phyloP scores from a whole-genome alignment of 2,797 vertebrate species.

The Halcyon smyrnensis region DNA sequence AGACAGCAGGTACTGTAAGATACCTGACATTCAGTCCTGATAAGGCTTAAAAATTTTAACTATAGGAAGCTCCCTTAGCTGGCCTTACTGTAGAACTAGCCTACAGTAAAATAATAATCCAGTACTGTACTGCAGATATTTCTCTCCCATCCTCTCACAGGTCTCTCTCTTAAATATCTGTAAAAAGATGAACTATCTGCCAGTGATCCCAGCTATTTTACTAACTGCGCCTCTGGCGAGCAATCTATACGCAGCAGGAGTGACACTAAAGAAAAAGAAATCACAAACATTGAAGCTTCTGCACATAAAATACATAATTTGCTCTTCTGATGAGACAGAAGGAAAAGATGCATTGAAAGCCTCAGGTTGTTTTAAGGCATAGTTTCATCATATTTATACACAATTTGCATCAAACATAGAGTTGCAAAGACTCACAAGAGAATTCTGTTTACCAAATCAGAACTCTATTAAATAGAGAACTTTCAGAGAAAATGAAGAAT shows the following conservation, averaged over 20 bases:
- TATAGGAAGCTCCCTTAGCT: not conserved
- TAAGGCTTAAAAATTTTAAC: not conserved
- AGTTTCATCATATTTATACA: not conserved
- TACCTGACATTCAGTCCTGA: not conserved
- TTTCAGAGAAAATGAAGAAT: not conserved
- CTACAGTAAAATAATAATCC: not conserved
- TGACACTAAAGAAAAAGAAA: not conserved
- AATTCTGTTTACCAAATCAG: not conserved
- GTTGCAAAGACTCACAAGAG: not conserved
- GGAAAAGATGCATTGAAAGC: not conserved
- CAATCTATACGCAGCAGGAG: not conserved
- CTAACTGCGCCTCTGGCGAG: not conserved
- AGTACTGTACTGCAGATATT: not conserved
- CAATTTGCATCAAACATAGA: not conserved
- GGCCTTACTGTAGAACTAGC: not conserved
- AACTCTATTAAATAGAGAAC: not conserved
- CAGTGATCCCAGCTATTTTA: not conserved
- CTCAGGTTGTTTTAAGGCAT: not conserved
- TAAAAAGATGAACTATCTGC: not conserved
- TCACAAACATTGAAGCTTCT: not conserved
- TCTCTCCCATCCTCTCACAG: not conserved
- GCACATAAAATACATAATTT: not conserved
- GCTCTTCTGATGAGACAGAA: not conserved
- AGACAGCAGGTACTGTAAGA: not conserved
- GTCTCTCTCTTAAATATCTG: not conserved